Evolutionary conservation across 2,113 vertebrate genomes (phyloP).

Genomic region (Grus americana): DNA sequence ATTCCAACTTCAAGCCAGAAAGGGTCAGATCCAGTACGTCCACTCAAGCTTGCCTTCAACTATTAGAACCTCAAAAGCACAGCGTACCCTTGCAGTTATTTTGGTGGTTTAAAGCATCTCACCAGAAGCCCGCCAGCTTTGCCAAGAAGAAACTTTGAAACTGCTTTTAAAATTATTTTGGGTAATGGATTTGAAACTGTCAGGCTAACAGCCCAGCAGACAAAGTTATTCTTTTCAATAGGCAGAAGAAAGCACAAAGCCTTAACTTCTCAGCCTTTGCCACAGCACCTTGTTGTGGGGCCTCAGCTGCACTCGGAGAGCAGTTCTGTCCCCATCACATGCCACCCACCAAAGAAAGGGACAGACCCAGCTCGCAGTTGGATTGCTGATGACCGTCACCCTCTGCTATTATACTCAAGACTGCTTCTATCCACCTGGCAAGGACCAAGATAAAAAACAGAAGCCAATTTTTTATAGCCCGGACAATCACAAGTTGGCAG

Average conservation of each 20-base stretch:
- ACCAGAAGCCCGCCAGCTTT: background rate
- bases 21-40: background rate
- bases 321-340: too few species aligned
- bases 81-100: background rate
- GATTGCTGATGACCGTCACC: background rate
- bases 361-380: background rate
- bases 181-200: background rate
- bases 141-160: background rate
- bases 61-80: background rate
- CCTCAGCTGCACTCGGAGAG: background rate
- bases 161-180: background rate
- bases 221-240: background rate
- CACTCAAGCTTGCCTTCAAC: background rate
- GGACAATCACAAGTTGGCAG: background rate
- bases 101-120: background rate
- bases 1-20: background rate
- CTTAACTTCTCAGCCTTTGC: background rate
- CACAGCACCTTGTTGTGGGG: too few species aligned
- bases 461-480: background rate
- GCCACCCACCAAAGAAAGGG: background rate
- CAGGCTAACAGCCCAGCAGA: background rate
- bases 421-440: background rate
- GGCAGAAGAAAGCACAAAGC: background rate
- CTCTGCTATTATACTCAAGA: background rate
- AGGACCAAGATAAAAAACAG: background rate